These are phyloP conservation scores for Plumapathes pennacea DNA, from an alignment of 92 coral and sea anemone species.

Conservation along the genomic window DNA sequence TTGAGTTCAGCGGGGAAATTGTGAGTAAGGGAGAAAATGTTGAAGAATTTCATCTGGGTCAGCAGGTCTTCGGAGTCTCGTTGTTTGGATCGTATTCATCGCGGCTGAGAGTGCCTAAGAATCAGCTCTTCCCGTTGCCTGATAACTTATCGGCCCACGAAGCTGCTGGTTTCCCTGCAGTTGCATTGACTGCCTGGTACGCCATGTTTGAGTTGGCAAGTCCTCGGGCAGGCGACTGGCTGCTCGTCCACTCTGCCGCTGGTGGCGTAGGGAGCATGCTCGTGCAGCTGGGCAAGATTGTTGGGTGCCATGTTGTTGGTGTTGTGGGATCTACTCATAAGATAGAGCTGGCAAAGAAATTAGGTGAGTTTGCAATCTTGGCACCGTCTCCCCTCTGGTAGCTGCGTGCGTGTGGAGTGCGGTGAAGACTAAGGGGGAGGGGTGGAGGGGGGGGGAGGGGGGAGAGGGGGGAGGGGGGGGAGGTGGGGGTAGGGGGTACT, in stretches of 20 bases:
- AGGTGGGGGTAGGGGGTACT: too few relatives aligned
- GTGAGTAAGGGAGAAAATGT: constrained; percentile 80
- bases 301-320: constrained; percentile 93
- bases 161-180: constrained; percentile 92
- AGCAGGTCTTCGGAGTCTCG: constrained; percentile 80
- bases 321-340: constrained; percentile 93
- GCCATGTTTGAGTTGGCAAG: constrained; percentile 87
- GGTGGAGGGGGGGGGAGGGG: too few relatives aligned
- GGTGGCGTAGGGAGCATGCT: constrained; percentile 99
- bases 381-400: too few relatives aligned
- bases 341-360: constrained; percentile 55
- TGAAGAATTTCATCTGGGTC: constrained; percentile 76
- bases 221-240: constrained; percentile 85
- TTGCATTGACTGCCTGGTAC: constrained; percentile 95
- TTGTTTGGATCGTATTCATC: constrained; percentile 87
- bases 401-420: too few relatives aligned
- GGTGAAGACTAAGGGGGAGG: too few relatives aligned
- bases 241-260: constrained; percentile 97
- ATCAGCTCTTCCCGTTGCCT: constrained; percentile 78
- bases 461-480: too few relatives aligned
- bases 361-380: too few relatives aligned
- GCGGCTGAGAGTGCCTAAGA: constrained; percentile 74
- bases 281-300: constrained; percentile 96
- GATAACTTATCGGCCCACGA: constrained; percentile 58
- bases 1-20: constrained; percentile 93